Evolutionary conservation across 2,888 invertebrate species (phyloP), one percentile per base, ranked within the genome.

Genomic region (Scaptomyza parva): DNA sequence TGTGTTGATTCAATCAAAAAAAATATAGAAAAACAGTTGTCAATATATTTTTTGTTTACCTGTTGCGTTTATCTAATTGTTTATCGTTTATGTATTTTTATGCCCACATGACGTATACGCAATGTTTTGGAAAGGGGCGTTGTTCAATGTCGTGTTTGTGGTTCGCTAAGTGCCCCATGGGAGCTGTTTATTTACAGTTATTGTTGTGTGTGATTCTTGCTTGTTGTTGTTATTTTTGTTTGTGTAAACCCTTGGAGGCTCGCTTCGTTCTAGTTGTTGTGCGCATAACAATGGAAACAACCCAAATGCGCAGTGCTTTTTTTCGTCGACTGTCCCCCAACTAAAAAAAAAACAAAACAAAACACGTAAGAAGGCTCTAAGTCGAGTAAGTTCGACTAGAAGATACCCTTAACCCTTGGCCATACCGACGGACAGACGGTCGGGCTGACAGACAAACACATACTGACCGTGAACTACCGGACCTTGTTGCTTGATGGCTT

Each of bases 81-180:
- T 24, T 35, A 35, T 24, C 24, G 17, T 44, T n/a, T 24, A 37
- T 52, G 18, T 43, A 17, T 17, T 43, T n/a, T n/a, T 17, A 20
- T 24, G 9, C 26, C 26, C 57, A 45, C 39, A 35, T 64, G 59
- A 65, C 70, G 70, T 63, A 70, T 58, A 33, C 41, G 47, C 33
- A 20, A 53, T 47, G 47, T 65, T 33, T 26, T n/a, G 18, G 12
- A 9, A 14, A 17, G 69, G 55, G 73, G 72, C 71, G 61, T 71
- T 62, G 40, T 14, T 53, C 22, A 28, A 50, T 59, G 28, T 35
- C 57, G 37, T n/a, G 37, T n/a, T 43, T 63, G 57, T 48, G 73
- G 64, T 45, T 73, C 69, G 72, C 58, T 73, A 68, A 64, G 57
- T 73, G 73, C 35, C 73, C 69, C 60, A n/a, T 64, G 50, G 45